Base-by-base conservation (phyloP, 2,113 vertebrate species). In the Clarias gariepinus region DNA sequence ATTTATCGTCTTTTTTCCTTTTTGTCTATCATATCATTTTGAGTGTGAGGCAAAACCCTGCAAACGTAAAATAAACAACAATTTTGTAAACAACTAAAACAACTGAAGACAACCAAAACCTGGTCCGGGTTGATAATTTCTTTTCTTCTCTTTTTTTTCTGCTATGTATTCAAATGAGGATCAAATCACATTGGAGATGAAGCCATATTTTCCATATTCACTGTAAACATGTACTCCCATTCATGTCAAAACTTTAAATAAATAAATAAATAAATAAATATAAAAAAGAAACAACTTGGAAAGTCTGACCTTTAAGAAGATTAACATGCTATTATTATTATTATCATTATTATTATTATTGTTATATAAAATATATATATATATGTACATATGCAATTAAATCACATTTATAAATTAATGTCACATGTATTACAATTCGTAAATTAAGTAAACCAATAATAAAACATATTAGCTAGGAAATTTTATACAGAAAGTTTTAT, bases 401-500 rank as follows among this genome's bases (percentile, higher is more conserved):
- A 89, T 89, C 93, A 89, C 90, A 92, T 90, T 91, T 91, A 89
- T 90, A 94, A 94, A 93, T 93, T 41, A 95, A 93, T 89, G 87
- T 81, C 90, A 94, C 93, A 92, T 87, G 91, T 92, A 91, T 89
- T 91, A 93, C 92, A 90, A 89, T 93, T 92, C 87, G 92, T 94
- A 86, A 89, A 94, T 93, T 82, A 94, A 93, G 93, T 90, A 89
- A 94, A 94, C 88, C 84, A 91, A 93, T 85, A 84, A 87, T 89
- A 78, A 91, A 88, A 87, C 85, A 78, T 80, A 83, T 85, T 82
- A 83, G 85, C 82, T 82, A 89, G 76, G 81, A 88, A 86, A 87
- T 84, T 85, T 88, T 93, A 92, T 94, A 95, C 93, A 94, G 89
- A 93, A 95, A 89, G 25, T 92, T 92, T 94, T 92, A 94, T 94